Conservation (phyloP, 2,888 invertebrate species). For the Epiblema foenella region DNA sequence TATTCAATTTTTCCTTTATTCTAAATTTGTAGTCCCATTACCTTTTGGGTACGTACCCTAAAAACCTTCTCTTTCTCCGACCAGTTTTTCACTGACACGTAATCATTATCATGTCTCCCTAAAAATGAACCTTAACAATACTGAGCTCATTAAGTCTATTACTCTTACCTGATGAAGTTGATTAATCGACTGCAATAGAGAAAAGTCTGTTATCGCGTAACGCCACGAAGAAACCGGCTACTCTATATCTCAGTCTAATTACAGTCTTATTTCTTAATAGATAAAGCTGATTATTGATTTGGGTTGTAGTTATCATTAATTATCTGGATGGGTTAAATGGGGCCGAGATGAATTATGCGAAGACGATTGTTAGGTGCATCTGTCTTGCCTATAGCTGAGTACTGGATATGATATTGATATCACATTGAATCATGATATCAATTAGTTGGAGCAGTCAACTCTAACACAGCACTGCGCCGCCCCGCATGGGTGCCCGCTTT, state of each 20-base stretch:
- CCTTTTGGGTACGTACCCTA: too few relatives aligned
- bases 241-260: neutral
- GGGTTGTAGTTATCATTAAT: constrained; percentile 35
- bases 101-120: constrained; percentile 4
- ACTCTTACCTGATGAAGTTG: constrained; percentile 42
- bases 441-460: too few relatives aligned
- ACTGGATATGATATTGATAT: neutral
- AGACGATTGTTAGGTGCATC: constrained; percentile 30
- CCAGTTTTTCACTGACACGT: neutral
- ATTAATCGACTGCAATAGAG: constrained; percentile 42
- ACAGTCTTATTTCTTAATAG: constrained; percentile 4
- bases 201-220: constrained; percentile 41
- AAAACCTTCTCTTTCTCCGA: too few relatives aligned
- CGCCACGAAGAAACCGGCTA: constrained; percentile 34
- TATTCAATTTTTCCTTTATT: too few relatives aligned
- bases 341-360: constrained; percentile 27
- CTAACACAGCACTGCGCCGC: too few relatives aligned
- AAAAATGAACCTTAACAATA: constrained; percentile 20
- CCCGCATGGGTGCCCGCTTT: too few relatives aligned
- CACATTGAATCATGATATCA: too few relatives aligned
- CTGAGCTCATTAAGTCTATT: constrained; percentile 36
- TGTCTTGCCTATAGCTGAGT: constrained; percentile 2
- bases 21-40: too few relatives aligned
- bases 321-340: constrained; percentile 40
- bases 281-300: constrained; percentile 13